A percentile compares a stretch with the other conserved stretches of the same genome.
Conservation (phyloP, 1,140 invertebrate species). For the Fopius arisanus region DNA sequence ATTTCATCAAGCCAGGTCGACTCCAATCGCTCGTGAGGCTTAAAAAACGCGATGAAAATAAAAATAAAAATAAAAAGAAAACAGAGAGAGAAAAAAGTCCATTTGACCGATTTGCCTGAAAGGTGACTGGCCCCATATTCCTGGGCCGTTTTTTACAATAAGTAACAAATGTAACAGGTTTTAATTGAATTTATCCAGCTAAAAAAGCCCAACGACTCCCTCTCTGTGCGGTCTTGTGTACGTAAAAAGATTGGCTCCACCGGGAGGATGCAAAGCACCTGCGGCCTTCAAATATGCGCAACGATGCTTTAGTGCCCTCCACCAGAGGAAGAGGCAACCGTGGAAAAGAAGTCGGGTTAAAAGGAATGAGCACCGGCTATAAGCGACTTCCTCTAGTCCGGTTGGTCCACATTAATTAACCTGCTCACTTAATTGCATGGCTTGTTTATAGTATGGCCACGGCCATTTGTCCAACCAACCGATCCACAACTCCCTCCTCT, state of each 20-base stretch:
- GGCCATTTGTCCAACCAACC: slow-evolving; percentile 45
- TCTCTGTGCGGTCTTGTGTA: not conserved
- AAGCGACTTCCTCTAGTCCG: slow-evolving; percentile 34
- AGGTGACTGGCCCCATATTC: not conserved
- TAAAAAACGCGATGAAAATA: not conserved
- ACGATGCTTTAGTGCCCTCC: slow-evolving; percentile 2
- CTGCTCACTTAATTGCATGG: slow-evolving; percentile 53
- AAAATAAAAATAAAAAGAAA: not conserved
- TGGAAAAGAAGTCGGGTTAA: not conserved
- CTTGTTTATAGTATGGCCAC: slow-evolving; percentile 52
- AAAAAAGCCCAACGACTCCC: not conserved
- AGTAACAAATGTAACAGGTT: slow-evolving; percentile 6
- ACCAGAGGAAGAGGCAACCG: not conserved
- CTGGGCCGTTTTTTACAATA: not conserved
- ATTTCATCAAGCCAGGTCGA: not conserved
- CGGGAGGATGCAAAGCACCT: not conserved
- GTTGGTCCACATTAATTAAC: slow-evolving; percentile 55
- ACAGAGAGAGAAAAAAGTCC: no score
- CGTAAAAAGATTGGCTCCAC: not conserved
- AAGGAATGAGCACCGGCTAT: not conserved
- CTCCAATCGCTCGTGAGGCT: not conserved
- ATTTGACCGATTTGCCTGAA: not conserved
- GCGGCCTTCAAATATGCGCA: not conserved
- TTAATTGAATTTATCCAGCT: slow-evolving; percentile 1
- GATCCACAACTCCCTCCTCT: not conserved